Conservation (phyloP, 2,797 vertebrate species). For the Benthosema pterotum region DNA sequence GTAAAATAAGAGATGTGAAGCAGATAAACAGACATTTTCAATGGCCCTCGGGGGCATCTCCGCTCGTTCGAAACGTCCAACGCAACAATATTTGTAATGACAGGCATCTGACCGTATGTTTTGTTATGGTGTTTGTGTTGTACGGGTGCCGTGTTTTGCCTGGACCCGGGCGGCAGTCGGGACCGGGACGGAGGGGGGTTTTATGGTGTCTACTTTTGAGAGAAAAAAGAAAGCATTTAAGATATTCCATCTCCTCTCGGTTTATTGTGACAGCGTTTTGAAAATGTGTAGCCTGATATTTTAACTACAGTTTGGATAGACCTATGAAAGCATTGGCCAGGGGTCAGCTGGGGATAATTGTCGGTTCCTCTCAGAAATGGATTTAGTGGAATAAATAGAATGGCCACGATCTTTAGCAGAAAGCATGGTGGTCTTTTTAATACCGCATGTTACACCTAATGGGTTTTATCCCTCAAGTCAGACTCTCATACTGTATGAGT, state of each 20-base stretch:
- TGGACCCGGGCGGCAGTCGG: slow-evolving; percentile 48
- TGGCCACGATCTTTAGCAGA: slow-evolving; percentile 30
- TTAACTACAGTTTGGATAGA: slow-evolving; percentile 48
- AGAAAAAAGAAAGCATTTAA: slow-evolving; percentile 40
- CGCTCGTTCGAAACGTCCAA: slow-evolving; percentile 49
- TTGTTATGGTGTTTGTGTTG: slow-evolving; percentile 63
- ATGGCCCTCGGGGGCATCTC: slow-evolving; percentile 48
- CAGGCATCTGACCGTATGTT: slow-evolving; percentile 49
- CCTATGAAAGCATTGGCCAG: slow-evolving; percentile 23
- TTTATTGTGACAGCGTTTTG: slow-evolving; percentile 60
- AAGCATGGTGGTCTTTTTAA: slow-evolving; percentile 14
- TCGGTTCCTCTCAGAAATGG: slow-evolving; percentile 35
- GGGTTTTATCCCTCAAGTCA: slow-evolving; percentile 13
- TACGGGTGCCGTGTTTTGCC: slow-evolving; percentile 55
- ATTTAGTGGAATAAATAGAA: slow-evolving; percentile 40
- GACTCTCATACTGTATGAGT: slow-evolving; percentile 35
- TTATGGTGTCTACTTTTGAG: slow-evolving; percentile 38
- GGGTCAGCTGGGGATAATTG: slow-evolving; percentile 61
- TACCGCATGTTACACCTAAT: slow-evolving; percentile 35
- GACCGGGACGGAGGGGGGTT: slow-evolving; percentile 29
- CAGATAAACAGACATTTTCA: slow-evolving; percentile 57
- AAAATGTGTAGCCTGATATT: slow-evolving; percentile 58
- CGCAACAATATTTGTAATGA: slow-evolving; percentile 59
- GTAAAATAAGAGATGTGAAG: slow-evolving; percentile 57
- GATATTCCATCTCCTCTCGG: slow-evolving; percentile 45